A percentile compares a stretch with the other conserved stretches of the same genome.
phyloP scores from a whole-genome alignment of 2,888 invertebrate genomes.

The Sclerodermus sp. region DNA sequence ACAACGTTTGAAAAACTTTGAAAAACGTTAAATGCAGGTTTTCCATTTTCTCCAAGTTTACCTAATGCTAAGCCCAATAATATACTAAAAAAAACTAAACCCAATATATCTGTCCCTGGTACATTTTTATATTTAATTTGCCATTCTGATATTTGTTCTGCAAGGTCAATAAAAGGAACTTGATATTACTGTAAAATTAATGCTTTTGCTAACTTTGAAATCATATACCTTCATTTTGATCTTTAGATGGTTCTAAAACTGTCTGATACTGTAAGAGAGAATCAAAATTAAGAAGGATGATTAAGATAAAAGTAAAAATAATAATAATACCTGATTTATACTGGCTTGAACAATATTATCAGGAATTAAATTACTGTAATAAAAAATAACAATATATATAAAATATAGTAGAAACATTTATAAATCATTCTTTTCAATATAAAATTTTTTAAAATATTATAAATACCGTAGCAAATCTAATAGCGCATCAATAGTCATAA shows the following conservation, averaged over 20 bases:
- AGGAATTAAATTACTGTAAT: slow-evolving; percentile 75
- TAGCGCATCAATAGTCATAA: slow-evolving; percentile 84
- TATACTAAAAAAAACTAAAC: slow-evolving; percentile 80
- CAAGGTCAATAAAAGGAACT: background rate
- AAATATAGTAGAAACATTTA: slow-evolving; percentile 65
- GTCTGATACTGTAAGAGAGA: slow-evolving; percentile 62
- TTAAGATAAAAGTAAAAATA: slow-evolving; percentile 2
- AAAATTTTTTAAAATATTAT: slow-evolving; percentile 4
- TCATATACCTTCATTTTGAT: slow-evolving; percentile 37
- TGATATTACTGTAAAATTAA: background rate
- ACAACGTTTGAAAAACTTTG: slow-evolving; percentile 82
- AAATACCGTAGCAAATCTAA: slow-evolving; percentile 82
- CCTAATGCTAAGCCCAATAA: slow-evolving; percentile 87
- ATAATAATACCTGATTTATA: slow-evolving; percentile 60
- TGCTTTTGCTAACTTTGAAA: background rate
- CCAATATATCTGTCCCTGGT: slow-evolving; percentile 80
- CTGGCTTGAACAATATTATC: slow-evolving; percentile 86
- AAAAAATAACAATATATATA: slow-evolving; percentile 9
- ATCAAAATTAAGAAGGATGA: background rate
- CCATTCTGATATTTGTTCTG: slow-evolving; percentile 58
- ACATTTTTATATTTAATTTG: slow-evolving; percentile 70
- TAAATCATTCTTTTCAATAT: slow-evolving; percentile 64
- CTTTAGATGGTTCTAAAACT: slow-evolving; percentile 57
- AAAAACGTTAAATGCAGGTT: slow-evolving; percentile 82
- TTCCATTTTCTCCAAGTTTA: slow-evolving; percentile 74